Base-by-base conservation (phyloP, 1,140 invertebrate genomes). In the Chymomyza costata region DNA sequence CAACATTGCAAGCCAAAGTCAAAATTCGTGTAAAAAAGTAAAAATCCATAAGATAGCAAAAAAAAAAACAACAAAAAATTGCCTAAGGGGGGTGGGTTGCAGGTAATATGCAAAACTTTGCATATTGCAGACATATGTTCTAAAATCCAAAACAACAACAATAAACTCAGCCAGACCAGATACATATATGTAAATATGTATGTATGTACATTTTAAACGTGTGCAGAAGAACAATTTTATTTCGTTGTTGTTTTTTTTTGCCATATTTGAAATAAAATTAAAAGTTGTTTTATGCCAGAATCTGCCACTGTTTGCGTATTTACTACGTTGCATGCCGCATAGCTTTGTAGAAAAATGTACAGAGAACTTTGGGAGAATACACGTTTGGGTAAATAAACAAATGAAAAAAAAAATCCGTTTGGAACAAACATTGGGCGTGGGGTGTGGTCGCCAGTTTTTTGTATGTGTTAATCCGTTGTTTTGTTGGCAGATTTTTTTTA, bases 121-220 rank as follows among this genome's bases (percentile, higher is more conserved):
- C 73, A 80, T 81, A 78, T 80, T 80, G 73, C 74, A 81, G 67
- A 80, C 73, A 80, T 67, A 68, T 80, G 73, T 80, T 80, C 55
- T 34, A 25, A 25, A 34, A 34, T 6, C 13, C 32, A 34, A 3
- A 25, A 5, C 3, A 30, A 35, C 31, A 25, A 38, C n/a, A 11
- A 47, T 11, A 47, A 19, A 40, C 38, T 48, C 38, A 53, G 52
- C 6, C 64, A 32, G 11, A 25, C 6, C 14, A 51, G 38, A 46
- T 43, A 38, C 50, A 13, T 2, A 13, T 17, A 53, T 5, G 21
- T 8, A 25, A 25, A 25, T 5, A 25, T 25, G 3, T 25, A 25
- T 25, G 21, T 8, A 8, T 25, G 3, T 25, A 25, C 3, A 5
- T n/a, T n/a, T n/a, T n/a, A n/a, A n/a, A n/a, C n/a, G n/a, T n/a